phyloP scores from a whole-genome alignment of 1,140 invertebrate genomes.

The Drosophila triauraria region DNA sequence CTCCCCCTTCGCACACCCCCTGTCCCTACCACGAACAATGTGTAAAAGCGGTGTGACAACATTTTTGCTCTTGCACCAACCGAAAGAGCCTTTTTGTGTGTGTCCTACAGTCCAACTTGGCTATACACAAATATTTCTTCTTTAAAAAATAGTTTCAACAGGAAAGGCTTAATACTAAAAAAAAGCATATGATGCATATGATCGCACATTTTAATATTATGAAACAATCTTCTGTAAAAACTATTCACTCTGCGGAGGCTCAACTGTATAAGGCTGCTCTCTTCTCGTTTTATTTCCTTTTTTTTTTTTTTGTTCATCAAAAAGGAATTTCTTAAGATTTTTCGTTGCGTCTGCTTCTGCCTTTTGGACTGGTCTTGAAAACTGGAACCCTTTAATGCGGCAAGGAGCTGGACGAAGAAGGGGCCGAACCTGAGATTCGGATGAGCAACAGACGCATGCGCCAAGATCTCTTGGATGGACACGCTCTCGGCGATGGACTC shows the following conservation, averaged over 20 bases:
- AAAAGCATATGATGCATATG: too few species aligned
- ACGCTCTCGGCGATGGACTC: conserved; percentile 23
- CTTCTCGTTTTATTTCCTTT: conserved; percentile 35
- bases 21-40: conserved; percentile 2
- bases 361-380: conserved; percentile 72
- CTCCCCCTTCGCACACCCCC: not conserved
- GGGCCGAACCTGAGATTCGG: conserved; percentile 2
- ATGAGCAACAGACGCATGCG: conserved; percentile 76
- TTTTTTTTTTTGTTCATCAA: conserved; percentile 55
- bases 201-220: not conserved
- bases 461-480: conserved; percentile 67
- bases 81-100: conserved; percentile 40
- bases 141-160: not conserved
- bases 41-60: conserved; percentile 79
- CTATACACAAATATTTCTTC: not conserved
- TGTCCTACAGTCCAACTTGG: not conserved
- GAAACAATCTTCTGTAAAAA: not conserved
- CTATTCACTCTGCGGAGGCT: not conserved
- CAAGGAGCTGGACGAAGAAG: too few species aligned
- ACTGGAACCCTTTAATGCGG: conserved; percentile 67
- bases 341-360: conserved; percentile 63
- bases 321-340: conserved; percentile 76
- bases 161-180: too few species aligned
- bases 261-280: conserved; percentile 24
- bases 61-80: conserved; percentile 58